Evolutionary conservation across 2,113 vertebrate species (phyloP), one percentile per base, ranked within the genome.

Genomic region (Oostethus manadensis): DNA sequence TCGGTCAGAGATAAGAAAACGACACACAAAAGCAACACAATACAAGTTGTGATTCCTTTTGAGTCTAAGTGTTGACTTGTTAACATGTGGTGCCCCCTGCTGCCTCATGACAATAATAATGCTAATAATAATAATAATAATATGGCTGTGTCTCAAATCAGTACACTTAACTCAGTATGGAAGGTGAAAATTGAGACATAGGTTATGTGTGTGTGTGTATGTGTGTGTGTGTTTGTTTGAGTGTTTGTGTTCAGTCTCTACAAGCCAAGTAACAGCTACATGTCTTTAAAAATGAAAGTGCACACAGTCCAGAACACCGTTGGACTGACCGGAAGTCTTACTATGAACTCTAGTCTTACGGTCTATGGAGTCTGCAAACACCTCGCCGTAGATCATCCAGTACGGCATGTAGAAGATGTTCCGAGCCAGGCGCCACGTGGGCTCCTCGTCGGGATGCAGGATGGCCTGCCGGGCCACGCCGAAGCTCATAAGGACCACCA

Each of bases 381-480:
- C 96, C 85, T 99, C 97, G 71, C 97, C 97, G 4, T 98, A 99
- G 89, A 99, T 99, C 97, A 99, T 99, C 97, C 97, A 99, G 85
- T 99, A 99, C 1, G 97, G 97, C 96, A 98, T 98, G 86, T 99
- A 99, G 92, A 99, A 99, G 90, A 99, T 98, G 88, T 99, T 98
- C 3, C 95, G 86, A 0, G 96, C 97, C 74, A 99, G 80, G 2
- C 94, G 90, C 97, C 97, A 99, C 0, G 97, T 97, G 0, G 96
- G 96, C 70, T 98, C 90, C 81, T 98, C 97, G 0, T 99, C 95
- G 0, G 97, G 97, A 78, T 99, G 97, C 54, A 98, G 85, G 77
- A 99, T 99, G 29, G 97, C 96, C 77, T 99, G 97, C 0, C 96
- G 91, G 4, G 95, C 95, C 0, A 99, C 96, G 0, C 97, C 97